A percentile compares a stretch with the other conserved stretches of the same genome.
Evolutionary conservation across 2,113 vertebrate species (phyloP).

Genomic region (Columba janthina): DNA sequence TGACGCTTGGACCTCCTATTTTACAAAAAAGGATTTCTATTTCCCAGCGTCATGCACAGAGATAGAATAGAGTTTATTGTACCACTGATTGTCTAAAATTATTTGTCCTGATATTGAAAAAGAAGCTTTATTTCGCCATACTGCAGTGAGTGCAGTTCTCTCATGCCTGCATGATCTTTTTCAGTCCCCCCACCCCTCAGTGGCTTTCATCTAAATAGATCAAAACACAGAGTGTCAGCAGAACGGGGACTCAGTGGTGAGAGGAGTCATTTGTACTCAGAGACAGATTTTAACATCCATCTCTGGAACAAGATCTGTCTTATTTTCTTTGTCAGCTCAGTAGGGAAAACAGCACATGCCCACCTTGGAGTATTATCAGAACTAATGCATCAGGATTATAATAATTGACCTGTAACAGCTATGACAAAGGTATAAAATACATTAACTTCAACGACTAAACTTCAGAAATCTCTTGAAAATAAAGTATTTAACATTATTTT

Average conservation of each 20-base stretch:
- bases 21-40: slow-evolving; percentile 44
- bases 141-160: neutral
- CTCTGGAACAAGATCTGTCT: neutral
- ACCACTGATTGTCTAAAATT: neutral
- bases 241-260: neutral
- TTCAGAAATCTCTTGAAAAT: neutral
- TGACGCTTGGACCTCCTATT: neutral
- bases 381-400: neutral
- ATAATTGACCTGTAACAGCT: neutral
- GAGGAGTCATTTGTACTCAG: neutral
- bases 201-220: neutral
- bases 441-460: neutral
- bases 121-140: neutral
- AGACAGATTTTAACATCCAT: neutral
- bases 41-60: neutral
- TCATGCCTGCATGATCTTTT: neutral
- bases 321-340: neutral
- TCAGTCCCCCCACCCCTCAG: neutral
- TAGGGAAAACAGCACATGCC: neutral
- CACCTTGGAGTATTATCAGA: neutral
- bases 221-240: neutral
- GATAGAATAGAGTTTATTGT: neutral
- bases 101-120: neutral
- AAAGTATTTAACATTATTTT: neutral
- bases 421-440: neutral